Base-by-base conservation (phyloP, 2,888 invertebrate species). In the Entomobrya multifasciata region DNA sequence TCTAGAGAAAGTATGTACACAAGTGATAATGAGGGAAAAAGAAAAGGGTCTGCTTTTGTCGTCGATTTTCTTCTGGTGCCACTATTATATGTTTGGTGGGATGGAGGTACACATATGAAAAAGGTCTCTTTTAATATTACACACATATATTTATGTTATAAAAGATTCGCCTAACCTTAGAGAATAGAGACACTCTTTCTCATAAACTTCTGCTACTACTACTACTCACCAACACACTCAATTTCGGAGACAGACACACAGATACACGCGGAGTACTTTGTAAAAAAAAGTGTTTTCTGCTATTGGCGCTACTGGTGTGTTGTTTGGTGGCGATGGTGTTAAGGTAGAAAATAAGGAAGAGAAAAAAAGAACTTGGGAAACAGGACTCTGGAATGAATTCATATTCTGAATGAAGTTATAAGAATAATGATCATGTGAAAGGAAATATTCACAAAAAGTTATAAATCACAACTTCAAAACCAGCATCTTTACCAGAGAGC, bases 291-390 rank as follows among this genome's bases (percentile, higher is more conserved):
- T 74, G 74, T 36, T 74, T 70, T 70, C 70, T 70, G 70, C 22
- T 47, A 30, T 74, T 74, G 74, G 74, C 74, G 74, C 74, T 74
- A 74, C 74, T 80, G 80, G 80, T 80, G 80, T n/a, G 80, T 80
- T 41, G 77, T n/a, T n/a, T 41, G 52, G 47, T 25, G 70, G 22
- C 22, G 65, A 30, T 57, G 77, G 36, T 57, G 77, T 27, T 15
- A 62, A 77, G 77, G 77, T 67, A 47, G 47, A 70, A 70, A 70
- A 65, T 65, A 65, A 65, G 11, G 65, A 41, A 65, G 44, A 22
- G 41, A 22, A 41, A 70, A 17, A 41, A 25, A 44, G n/a, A 70
- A 70, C 27, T 25, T 17, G n/a, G n/a, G 10, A 52, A 67, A 55
- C n/a, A n/a, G n/a, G n/a, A n/a, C n/a, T n/a, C n/a, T n/a, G 27